These are phyloP conservation scores for Pao palembangensis DNA, from an alignment of 2,113 vertebrate species.

Conservation along the genomic window DNA sequence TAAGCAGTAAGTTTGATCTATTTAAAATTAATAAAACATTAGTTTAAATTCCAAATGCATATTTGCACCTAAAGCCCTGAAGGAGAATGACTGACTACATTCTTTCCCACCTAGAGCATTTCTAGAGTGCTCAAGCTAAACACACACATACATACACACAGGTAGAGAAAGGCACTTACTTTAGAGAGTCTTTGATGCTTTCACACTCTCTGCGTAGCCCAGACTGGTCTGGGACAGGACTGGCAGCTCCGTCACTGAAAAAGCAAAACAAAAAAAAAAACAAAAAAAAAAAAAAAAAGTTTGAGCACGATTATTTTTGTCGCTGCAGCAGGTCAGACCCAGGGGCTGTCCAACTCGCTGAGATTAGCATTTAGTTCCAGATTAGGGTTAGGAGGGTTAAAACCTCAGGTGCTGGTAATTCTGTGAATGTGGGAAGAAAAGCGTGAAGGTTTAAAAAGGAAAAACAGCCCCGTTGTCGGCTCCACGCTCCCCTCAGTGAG, in stretches of 20 bases:
- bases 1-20: neutral
- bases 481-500: neutral
- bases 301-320: neutral
- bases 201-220: slow-evolving; percentile 5
- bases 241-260: neutral
- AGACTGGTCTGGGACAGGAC: neutral
- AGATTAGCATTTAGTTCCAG: slow-evolving; percentile 20
- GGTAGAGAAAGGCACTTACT: slow-evolving; percentile 30
- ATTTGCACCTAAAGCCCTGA: neutral
- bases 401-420: slow-evolving; percentile 18
- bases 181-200: slow-evolving; percentile 19
- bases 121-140: neutral
- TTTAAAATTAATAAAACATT: neutral
- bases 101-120: slow-evolving; percentile 19
- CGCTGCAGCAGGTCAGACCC: neutral
- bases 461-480: neutral
- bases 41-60: neutral
- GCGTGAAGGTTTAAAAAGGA: neutral
- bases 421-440: slow-evolving; percentile 3
- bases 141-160: neutral
- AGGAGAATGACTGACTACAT: slow-evolving; percentile 4
- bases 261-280: too few species aligned
- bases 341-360: neutral
- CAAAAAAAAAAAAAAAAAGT: too few species aligned
- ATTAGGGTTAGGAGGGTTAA: slow-evolving; percentile 29